Conservation (phyloP, 2,888 invertebrate species). For the Chrysopilus asiliformis region DNA sequence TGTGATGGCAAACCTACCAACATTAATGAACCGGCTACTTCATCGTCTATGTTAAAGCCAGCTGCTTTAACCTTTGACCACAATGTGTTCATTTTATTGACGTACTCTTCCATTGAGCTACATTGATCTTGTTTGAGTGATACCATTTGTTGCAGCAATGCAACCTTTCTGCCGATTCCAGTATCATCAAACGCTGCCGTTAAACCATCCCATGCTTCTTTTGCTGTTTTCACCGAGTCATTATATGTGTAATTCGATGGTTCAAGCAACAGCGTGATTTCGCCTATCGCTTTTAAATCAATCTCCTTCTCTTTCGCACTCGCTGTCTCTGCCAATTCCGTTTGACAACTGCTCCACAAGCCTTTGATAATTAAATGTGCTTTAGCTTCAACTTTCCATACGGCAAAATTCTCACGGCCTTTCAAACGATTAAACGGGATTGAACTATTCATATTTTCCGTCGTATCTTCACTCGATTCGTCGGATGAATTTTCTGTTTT, state of each 20-base stretch:
- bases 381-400: background rate
- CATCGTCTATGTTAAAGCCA: constrained; percentile 1
- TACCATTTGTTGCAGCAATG: constrained; percentile 2
- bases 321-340: background rate
- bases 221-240: background rate
- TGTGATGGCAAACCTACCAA: constrained; percentile 8
- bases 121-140: background rate
- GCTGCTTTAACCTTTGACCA: background rate
- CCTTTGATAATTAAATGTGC: background rate
- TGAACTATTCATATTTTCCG: too few species aligned
- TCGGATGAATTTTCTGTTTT: too few species aligned
- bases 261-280: background rate
- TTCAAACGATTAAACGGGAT: too few species aligned
- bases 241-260: background rate
- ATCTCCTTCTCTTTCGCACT: background rate
- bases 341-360: background rate
- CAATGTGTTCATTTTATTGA: constrained; percentile 2
- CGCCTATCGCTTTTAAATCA: background rate
- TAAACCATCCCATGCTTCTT: constrained; percentile 1
- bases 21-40: constrained; percentile 10
- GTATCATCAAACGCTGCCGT: background rate
- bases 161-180: constrained; percentile 1
- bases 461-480: too few species aligned
- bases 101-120: constrained; percentile 1
- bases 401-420: too few species aligned